Conservation (phyloP, 2,113 vertebrate genomes). For the Zingel zingel region DNA sequence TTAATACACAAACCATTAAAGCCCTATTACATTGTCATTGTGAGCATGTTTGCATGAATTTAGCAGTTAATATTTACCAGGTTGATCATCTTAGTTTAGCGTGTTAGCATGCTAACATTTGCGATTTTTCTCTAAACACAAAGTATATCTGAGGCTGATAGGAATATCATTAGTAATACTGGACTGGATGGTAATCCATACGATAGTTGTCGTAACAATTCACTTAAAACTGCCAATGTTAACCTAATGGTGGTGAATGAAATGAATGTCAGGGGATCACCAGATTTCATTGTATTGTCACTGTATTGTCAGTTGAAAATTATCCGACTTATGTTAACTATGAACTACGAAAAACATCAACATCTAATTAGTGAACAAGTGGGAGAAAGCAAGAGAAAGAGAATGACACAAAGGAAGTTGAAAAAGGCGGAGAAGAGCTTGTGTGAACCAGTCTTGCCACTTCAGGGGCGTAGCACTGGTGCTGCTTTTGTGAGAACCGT, state of each 20-base stretch:
- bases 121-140: neutral
- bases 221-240: neutral
- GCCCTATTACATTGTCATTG: neutral
- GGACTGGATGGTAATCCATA: neutral
- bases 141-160: neutral
- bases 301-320: constrained; percentile 10
- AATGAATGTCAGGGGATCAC: neutral
- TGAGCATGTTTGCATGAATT: neutral
- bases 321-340: neutral
- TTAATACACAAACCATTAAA: no score
- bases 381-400: neutral
- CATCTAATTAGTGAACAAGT: neutral
- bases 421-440: neutral
- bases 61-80: neutral
- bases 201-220: neutral
- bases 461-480: constrained; percentile 50
- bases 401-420: neutral
- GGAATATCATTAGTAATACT: no score
- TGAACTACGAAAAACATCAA: neutral
- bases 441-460: constrained; percentile 69
- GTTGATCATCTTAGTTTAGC: no score
- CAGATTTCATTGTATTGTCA: constrained; percentile 1
- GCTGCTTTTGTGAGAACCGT: constrained; percentile 57
- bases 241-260: neutral
- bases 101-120: no score